A percentile compares a stretch with the other conserved stretches of the same genome.
phyloP scores from a whole-genome alignment of 2,888 invertebrate genomes.

The Dicyrtoma fusca region DNA sequence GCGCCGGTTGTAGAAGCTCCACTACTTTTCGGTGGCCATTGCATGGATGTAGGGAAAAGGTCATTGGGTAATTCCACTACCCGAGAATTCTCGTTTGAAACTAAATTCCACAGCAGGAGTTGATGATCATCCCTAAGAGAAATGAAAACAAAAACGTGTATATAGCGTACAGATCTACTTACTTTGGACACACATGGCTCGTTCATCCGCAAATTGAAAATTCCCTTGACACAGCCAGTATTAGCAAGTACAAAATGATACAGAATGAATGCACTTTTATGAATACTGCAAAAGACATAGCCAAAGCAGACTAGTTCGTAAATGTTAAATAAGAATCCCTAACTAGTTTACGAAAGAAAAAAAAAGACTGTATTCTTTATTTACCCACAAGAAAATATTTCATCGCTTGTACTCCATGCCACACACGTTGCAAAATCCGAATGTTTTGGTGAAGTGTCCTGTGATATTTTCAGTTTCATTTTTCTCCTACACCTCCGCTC shows the following conservation, averaged over 20 bases:
- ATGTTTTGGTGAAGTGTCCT: conserved; percentile 76
- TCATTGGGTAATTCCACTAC: conserved; percentile 80
- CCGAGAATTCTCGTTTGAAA: conserved; percentile 74
- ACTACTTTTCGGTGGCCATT: conserved; percentile 75
- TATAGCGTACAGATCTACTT: too few relatives aligned
- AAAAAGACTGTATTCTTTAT: conserved; percentile 49
- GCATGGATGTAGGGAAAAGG: conserved; percentile 86
- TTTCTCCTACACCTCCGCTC: conserved; percentile 29
- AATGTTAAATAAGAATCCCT: too few relatives aligned
- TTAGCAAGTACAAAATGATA: too few relatives aligned
- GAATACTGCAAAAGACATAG: too few relatives aligned
- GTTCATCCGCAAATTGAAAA: too few relatives aligned
- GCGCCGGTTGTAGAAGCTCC: conserved; percentile 41
- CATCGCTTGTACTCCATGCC: conserved; percentile 92
- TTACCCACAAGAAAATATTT: conserved; percentile 88
- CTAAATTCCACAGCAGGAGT: conserved; percentile 84
- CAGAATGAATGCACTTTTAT: too few relatives aligned
- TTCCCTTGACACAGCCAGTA: too few relatives aligned
- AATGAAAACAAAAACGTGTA: too few relatives aligned
- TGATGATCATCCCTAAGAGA: conserved; percentile 83
- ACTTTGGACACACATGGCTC: too few relatives aligned
- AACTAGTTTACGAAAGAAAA: too few relatives aligned
- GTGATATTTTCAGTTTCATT: conserved; percentile 82
- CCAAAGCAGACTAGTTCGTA: too few relatives aligned
- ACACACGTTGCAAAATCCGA: conserved; percentile 83